Evolutionary conservation across 2,113 vertebrate species (phyloP), one percentile per base, ranked within the genome.

Genomic region (Brachyhypopomus occidentalis): DNA sequence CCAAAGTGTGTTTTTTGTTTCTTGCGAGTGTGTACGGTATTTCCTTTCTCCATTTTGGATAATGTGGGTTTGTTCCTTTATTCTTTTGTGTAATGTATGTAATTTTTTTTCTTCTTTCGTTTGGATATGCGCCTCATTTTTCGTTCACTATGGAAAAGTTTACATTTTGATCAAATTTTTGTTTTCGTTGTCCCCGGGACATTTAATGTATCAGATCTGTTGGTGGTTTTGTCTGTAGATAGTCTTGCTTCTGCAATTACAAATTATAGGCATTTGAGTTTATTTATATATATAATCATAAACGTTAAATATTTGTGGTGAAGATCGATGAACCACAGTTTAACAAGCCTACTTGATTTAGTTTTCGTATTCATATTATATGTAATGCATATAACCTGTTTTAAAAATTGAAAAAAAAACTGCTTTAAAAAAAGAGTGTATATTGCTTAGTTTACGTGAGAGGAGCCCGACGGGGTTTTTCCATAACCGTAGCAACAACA

Each of bases 191-290:
- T 71, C 19, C 64, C 93, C 92, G 94, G 93, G 92, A 93, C 93
- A 93, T 92, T 96, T 96, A 94, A 94, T 95, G 94, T 94, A 95
- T 96, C 93, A 91, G 84, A 95, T 96, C 92, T 93, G 95, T 96
- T 96, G 94, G 94, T 95, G 87, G 94, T 96, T 96, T 95, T 93
- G 95, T 96, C 94, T 96, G 95, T 97, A 96, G 96, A 95, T 96
- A 96, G 95, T 96, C 95, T 97, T 94, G 95, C 94, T 97, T 97
- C 93, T 94, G 90, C 91, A 94, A 94, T 95, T 96, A 90, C 90
- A 84, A 91, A 86, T 88, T 95, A 95, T 96, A 94, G 94, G 95
- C 94, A 93, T 93, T 92, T 82, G 88, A 88, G 80, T 89, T 45
- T 72, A 64, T 89, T 90, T 95, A 93, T 81, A 88, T 95, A 95